Base-by-base conservation (phyloP, 2,113 vertebrate species). In the Nannobrachium achirus region DNA sequence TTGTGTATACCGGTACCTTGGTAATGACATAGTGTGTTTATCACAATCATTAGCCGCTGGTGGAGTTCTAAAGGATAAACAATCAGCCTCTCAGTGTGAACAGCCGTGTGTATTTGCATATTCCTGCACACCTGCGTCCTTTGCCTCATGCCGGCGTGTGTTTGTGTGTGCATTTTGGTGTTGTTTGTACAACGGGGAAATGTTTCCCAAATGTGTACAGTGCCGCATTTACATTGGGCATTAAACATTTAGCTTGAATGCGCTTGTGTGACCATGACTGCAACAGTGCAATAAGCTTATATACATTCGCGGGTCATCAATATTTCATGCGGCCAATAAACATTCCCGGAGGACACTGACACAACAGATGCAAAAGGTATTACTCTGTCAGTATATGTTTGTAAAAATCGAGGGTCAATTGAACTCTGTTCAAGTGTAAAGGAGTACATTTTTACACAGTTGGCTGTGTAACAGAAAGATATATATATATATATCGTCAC, bases 31-130 rank as follows among this genome's bases (percentile, higher is more conserved):
- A 76, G 41, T 66, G 58, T 57, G 53, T 73, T 74, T 81, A 82
- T 84, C 77, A 25, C 64, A 13, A 66, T 56, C 51, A 84, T 82
- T 73, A 55, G 66, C 71, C 40, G 44, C 66, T 48, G 72, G 53
- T 66, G 69, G 63, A 10, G 67, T 78, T 75, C 75, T 71, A 79
- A 67, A 73, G 44, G 46, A 63, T 61, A 79, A 73, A 69, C 72
- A 79, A 50, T 48, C 1, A 48, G 14, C 11, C 45, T 48, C 11
- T 48, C 45, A 2, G 13, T 49, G 25, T 62, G 1, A n/a, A 8
- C 39, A 25, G 20, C 45, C n/a, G 14, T 51, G 44, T 49, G 49
- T 64, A 2, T 60, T 4, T 20, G 18, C 18, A 10, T 18, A 39
- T 42, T n/a, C 42, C n/a, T 58, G 56, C 45, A 66, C 60, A 63